Percentiles rank a stretch among this genome's conserved stretches.
Evolutionary conservation across 2,888 invertebrate genomes (phyloP).

Genomic region (Latheticus oryzae): DNA sequence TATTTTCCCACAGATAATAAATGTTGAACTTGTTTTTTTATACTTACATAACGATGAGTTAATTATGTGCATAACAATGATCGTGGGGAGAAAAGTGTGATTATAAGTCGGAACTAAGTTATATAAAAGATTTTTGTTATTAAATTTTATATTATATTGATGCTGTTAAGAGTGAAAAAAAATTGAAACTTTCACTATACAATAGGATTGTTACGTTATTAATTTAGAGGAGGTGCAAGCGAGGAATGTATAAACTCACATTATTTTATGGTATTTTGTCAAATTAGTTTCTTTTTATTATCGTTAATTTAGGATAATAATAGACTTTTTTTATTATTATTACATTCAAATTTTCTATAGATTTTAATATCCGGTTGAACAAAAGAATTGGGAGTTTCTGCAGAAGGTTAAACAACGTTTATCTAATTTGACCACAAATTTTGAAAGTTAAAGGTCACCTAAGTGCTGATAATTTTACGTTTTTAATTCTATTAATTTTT

Average conservation of each 20-base stretch:
- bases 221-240: conserved; percentile 12
- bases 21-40: conserved; percentile 19
- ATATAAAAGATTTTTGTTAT: conserved; percentile 23
- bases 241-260: conserved; percentile 5
- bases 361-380: too few relatives aligned
- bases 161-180: conserved; percentile 22
- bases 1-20: conserved; percentile 16
- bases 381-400: too few relatives aligned
- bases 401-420: too few relatives aligned
- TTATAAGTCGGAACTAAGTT: conserved; percentile 19
- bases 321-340: too few relatives aligned
- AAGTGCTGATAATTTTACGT: too few relatives aligned
- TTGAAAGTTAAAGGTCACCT: too few relatives aligned
- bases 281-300: conserved; percentile 7
- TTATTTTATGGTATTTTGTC: neutral
- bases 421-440: too few relatives aligned
- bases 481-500: too few relatives aligned
- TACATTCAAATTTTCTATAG: too few relatives aligned
- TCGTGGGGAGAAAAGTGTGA: conserved; percentile 2
- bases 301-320: too few relatives aligned
- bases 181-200: conserved; percentile 24
- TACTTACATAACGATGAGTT: conserved; percentile 27
- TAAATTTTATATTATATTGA: conserved; percentile 19
- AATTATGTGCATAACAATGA: conserved; percentile 28
- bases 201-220: conserved; percentile 18